phyloP scores from a whole-genome alignment of 2,797 vertebrate genomes.

The Acropternis orthonyx region DNA sequence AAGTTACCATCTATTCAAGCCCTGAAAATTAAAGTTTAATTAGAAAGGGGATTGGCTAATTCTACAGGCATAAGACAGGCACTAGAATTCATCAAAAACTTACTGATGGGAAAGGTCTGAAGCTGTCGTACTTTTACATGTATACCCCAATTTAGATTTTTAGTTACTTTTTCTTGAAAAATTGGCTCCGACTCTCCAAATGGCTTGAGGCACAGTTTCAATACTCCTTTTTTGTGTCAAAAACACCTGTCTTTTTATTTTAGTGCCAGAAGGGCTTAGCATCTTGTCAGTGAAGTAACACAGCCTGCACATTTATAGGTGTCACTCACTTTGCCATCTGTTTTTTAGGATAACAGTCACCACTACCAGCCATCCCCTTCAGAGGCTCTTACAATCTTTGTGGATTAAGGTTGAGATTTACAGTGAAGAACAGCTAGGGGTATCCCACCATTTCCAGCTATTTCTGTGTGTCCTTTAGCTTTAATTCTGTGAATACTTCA shows the following conservation, averaged over 20 bases:
- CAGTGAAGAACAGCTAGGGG: conserved; percentile 47
- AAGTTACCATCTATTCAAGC: background rate
- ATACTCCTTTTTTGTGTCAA: conserved; percentile 70
- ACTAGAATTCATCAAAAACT: conserved; percentile 12
- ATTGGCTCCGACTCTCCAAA: conserved; percentile 60
- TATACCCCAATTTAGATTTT: conserved; percentile 59
- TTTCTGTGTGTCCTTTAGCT: conserved; percentile 33
- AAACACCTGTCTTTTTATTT: conserved; percentile 77
- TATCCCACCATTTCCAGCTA: conserved; percentile 38
- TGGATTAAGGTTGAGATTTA: conserved; percentile 69
- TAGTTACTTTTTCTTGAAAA: conserved; percentile 68
- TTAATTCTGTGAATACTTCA: conserved; percentile 13
- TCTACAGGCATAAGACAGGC: conserved; percentile 23
- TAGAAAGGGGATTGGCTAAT: background rate
- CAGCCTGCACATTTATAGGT: conserved; percentile 77
- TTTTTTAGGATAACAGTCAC: conserved; percentile 77
- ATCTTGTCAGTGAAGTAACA: conserved; percentile 77
- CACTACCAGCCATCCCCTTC: conserved; percentile 68
- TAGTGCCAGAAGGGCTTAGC: conserved; percentile 77
- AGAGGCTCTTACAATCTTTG: conserved; percentile 67
- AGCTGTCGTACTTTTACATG: conserved; percentile 26
- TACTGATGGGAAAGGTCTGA: conserved; percentile 6
- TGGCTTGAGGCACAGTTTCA: conserved; percentile 70
- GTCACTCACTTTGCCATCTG: conserved; percentile 78
- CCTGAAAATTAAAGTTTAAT: conserved; percentile 33